Evolutionary conservation across 2,113 vertebrate species (phyloP).

Genomic region (Laticauda laticaudata): DNA sequence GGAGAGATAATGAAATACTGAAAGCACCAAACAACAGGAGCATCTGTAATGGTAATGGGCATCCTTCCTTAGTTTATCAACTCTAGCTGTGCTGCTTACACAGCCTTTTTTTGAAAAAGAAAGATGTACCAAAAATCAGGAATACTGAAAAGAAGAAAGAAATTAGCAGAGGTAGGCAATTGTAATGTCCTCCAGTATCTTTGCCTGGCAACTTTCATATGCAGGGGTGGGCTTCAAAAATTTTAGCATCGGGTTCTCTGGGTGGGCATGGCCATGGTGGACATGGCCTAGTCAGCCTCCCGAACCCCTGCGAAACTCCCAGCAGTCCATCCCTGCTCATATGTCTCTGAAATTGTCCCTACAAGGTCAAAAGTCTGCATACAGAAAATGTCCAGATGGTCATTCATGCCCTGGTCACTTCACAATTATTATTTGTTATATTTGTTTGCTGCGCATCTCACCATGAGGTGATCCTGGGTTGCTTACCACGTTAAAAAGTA

Average conservation of each 20-base stretch:
- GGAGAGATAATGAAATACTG: constrained; percentile 78
- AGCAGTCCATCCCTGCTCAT: neutral
- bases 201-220: neutral
- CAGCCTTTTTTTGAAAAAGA: constrained; percentile 33
- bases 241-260: too few relatives aligned
- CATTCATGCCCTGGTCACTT: neutral
- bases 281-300: too few relatives aligned
- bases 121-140: constrained; percentile 37
- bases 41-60: constrained; percentile 72
- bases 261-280: too few relatives aligned
- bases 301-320: too few relatives aligned
- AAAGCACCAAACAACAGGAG: constrained; percentile 70
- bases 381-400: neutral
- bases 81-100: constrained; percentile 74
- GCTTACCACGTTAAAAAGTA: too few relatives aligned
- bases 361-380: neutral
- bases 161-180: constrained; percentile 23
- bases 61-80: constrained; percentile 76
- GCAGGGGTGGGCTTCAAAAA: too few relatives aligned
- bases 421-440: neutral
- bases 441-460: neutral
- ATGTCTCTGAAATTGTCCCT: neutral
- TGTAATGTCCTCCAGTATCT: neutral
- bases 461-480: neutral
- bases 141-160: constrained; percentile 63